Percentiles rank a stretch among this genome's conserved stretches.
phyloP scores from a whole-genome alignment of 1,140 invertebrate genomes.

The Papilio machaon region DNA sequence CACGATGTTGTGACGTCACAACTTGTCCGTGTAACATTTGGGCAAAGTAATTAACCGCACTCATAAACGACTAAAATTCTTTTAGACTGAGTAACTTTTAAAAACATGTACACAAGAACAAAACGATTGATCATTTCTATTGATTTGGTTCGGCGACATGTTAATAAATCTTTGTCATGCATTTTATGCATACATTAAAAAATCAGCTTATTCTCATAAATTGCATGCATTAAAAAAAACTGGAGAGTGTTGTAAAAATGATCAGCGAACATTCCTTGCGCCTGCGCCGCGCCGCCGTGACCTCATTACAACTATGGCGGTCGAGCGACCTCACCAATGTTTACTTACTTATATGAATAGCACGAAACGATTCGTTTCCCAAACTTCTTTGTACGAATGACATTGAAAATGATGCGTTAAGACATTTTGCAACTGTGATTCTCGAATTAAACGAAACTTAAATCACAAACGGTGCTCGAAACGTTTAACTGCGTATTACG shows the following conservation, averaged over 20 bases:
- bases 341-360: conserved; percentile 44
- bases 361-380: conserved; percentile 23
- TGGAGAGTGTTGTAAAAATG: conserved; percentile 12
- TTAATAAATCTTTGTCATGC: background rate
- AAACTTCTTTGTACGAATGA: conserved; percentile 35
- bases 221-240: background rate
- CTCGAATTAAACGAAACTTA: background rate
- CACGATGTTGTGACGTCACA: background rate
- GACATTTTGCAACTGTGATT: conserved; percentile 31
- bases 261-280: conserved; percentile 39
- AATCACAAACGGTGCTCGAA: background rate
- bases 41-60: background rate
- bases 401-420: conserved; percentile 32
- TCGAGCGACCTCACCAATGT: conserved; percentile 58
- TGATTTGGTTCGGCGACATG: background rate
- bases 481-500: background rate
- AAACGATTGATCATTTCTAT: background rate
- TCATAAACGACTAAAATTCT: background rate
- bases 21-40: too few relatives aligned
- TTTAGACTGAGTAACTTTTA: background rate
- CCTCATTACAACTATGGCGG: conserved; percentile 69
- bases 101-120: too few relatives aligned
- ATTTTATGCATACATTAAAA: background rate
- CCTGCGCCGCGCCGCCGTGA: conserved; percentile 67
- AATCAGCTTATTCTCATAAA: background rate